Percentiles rank a stretch among this genome's conserved stretches.
phyloP scores from a whole-genome alignment of 2,888 invertebrate genomes.

The Hyposoter didymator region DNA sequence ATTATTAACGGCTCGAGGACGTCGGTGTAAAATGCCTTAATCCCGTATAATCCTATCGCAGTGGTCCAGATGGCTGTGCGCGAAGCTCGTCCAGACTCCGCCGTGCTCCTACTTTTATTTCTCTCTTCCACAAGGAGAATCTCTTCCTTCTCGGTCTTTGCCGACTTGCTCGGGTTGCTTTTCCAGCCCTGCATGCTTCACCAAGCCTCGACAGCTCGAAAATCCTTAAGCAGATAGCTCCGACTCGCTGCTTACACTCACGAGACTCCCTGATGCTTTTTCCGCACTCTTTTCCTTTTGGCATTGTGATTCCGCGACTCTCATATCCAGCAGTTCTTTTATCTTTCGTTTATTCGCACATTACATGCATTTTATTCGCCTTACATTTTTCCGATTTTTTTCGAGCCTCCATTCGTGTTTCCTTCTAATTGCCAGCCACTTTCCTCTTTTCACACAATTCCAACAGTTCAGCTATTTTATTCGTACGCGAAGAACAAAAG shows the following conservation, averaged over 20 bases:
- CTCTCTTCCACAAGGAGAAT: slow-evolving; percentile 47
- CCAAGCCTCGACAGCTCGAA: slow-evolving; percentile 47
- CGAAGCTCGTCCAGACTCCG: slow-evolving; percentile 70
- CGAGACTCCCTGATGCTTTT: slow-evolving; percentile 40
- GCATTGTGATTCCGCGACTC: slow-evolving; percentile 40
- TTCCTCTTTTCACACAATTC: background rate
- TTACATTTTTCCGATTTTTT: background rate
- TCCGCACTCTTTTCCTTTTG: slow-evolving; percentile 24
- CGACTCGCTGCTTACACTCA: slow-evolving; percentile 53
- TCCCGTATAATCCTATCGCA: slow-evolving; percentile 76
- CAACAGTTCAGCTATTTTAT: background rate
- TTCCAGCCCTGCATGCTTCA: background rate
- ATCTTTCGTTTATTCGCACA: slow-evolving; percentile 25
- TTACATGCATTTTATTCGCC: background rate
- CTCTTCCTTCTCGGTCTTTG: slow-evolving; percentile 3
- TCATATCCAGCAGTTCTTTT: slow-evolving; percentile 44
- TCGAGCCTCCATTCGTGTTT: background rate
- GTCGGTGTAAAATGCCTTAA: slow-evolving; percentile 74
- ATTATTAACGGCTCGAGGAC: slow-evolving; percentile 75
- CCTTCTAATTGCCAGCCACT: background rate
- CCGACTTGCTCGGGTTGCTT: background rate
- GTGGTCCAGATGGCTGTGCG: slow-evolving; percentile 74
- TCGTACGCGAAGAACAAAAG: background rate
- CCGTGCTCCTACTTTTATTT: slow-evolving; percentile 13
- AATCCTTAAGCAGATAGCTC: slow-evolving; percentile 58